Evolutionary conservation across 2,113 vertebrate genomes (phyloP).

Genomic region (Myocastor coypus): DNA sequence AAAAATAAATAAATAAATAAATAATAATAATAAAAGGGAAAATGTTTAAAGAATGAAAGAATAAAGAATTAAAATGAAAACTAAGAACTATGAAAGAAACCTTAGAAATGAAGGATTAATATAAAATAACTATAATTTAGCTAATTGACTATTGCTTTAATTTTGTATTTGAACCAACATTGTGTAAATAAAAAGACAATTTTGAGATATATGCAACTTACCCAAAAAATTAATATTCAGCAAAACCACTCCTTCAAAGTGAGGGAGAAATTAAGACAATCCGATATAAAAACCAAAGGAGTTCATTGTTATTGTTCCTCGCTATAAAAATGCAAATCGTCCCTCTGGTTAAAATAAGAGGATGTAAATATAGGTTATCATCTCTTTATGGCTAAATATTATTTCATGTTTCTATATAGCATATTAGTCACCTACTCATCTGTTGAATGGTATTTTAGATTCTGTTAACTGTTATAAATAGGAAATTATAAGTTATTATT

Average conservation of each 20-base stretch:
- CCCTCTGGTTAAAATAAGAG: background rate
- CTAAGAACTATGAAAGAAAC: background rate
- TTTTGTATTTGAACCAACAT: slow-evolving; percentile 52
- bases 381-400: background rate
- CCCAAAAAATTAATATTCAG: background rate
- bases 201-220: background rate
- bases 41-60: background rate
- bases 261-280: background rate
- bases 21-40: background rate
- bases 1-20: too few relatives aligned
- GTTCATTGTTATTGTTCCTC: background rate
- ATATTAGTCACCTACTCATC: background rate
- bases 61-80: background rate
- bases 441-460: background rate
- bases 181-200: background rate
- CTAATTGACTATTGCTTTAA: background rate
- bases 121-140: background rate
- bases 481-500: background rate
- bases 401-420: background rate
- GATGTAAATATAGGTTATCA: background rate
- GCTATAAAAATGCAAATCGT: background rate
- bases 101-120: background rate
- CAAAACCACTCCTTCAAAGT: background rate
- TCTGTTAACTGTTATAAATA: background rate
- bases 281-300: background rate